phyloP scores from a whole-genome alignment of 2,888 invertebrate species.

The Nebria brevicollis region DNA sequence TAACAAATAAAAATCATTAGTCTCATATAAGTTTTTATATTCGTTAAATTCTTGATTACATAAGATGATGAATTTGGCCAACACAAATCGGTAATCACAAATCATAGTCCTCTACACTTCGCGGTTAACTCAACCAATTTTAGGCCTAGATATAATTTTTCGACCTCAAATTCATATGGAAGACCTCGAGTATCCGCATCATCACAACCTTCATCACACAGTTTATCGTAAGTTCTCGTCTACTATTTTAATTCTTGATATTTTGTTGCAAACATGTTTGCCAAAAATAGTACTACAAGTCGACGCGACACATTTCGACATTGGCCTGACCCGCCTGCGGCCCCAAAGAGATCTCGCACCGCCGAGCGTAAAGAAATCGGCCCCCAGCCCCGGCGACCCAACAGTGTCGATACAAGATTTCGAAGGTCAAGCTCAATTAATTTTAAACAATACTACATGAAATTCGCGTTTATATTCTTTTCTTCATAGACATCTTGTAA shows the following conservation, averaged over 20 bases:
- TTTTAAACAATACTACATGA: neutral
- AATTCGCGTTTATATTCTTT: neutral
- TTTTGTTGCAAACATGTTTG: neutral
- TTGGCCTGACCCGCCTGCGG: constrained; percentile 13
- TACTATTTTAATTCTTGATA: too few species aligned
- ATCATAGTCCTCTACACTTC: neutral
- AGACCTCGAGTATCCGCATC: neutral
- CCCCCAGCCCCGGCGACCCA: constrained; percentile 51
- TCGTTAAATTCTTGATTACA: neutral
- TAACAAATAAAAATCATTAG: neutral
- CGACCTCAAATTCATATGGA: neutral
- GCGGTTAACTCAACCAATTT: neutral
- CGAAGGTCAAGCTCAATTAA: constrained; percentile 52
- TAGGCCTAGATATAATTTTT: neutral
- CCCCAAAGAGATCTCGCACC: constrained; percentile 4
- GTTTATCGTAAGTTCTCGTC: neutral
- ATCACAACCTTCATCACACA: neutral
- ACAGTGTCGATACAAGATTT: constrained; percentile 57
- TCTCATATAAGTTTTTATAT: neutral
- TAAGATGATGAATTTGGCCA: neutral
- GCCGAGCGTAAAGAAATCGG: neutral
- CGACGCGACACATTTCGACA: constrained; percentile 20
- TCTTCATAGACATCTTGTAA: too few species aligned
- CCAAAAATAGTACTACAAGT: neutral
- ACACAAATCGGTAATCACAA: neutral